phyloP scores from a whole-genome alignment of 1,140 invertebrate species.

The Saccostrea glomerata region DNA sequence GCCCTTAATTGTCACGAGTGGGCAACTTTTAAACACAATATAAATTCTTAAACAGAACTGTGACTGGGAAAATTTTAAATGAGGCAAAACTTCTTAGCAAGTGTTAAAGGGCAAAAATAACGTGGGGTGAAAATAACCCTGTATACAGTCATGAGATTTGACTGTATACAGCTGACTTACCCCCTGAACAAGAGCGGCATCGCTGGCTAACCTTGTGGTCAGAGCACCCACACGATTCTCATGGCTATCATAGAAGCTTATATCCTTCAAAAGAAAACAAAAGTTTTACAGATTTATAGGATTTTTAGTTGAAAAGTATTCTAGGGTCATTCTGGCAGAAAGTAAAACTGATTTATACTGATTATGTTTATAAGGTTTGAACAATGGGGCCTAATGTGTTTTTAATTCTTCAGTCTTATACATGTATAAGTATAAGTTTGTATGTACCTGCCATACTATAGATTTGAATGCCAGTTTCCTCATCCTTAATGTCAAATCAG shows the following conservation, averaged over 20 bases:
- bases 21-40: too few relatives aligned
- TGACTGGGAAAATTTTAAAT: too few relatives aligned
- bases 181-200: constrained; percentile 52
- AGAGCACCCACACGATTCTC: constrained; percentile 50
- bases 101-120: too few relatives aligned
- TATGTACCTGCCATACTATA: constrained; percentile 75
- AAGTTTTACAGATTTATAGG: not conserved
- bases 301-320: too few relatives aligned
- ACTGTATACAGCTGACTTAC: constrained; percentile 15
- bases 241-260: constrained; percentile 51
- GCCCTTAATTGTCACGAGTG: too few relatives aligned
- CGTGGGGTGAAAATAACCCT: too few relatives aligned
- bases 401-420: not conserved
- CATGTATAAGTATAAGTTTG: not conserved
- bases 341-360: too few relatives aligned
- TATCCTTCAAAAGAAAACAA: constrained; percentile 46
- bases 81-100: too few relatives aligned
- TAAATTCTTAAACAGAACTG: too few relatives aligned
- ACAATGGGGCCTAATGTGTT: not conserved
- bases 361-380: too few relatives aligned
- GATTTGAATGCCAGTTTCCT: constrained; percentile 78
- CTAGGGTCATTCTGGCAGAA: too few relatives aligned
- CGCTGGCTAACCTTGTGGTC: constrained; percentile 52
- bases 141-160: too few relatives aligned
- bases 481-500: constrained; percentile 79